These are phyloP conservation scores for Plusia festucae DNA, from an alignment of 2,888 invertebrate genomes.

Conservation along the genomic window DNA sequence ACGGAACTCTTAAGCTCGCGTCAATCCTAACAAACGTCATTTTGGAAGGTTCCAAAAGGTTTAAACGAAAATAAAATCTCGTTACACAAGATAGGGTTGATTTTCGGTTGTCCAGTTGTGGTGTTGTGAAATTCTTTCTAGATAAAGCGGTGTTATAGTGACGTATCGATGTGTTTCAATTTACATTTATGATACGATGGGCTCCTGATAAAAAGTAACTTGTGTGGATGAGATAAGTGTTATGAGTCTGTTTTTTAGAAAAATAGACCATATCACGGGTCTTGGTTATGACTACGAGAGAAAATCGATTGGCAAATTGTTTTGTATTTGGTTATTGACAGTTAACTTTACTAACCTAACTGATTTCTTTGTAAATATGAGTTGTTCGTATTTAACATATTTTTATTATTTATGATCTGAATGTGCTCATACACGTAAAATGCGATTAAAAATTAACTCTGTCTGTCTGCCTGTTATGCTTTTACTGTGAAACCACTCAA, in stretches of 20 bases:
- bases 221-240: not conserved
- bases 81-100: rapidly evolving
- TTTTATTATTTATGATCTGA: too few species aligned
- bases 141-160: slow-evolving; percentile 38
- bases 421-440: too few species aligned
- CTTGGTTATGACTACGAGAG: not conserved
- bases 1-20: slow-evolving; percentile 51
- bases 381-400: too few species aligned
- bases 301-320: not conserved
- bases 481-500: too few species aligned
- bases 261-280: not conserved
- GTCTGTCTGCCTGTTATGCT: too few species aligned
- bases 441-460: too few species aligned
- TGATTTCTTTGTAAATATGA: too few species aligned
- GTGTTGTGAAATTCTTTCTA: slow-evolving; percentile 19
- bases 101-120: not conserved
- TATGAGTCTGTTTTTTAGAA: not conserved
- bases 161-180: slow-evolving; percentile 52
- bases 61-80: slow-evolving; percentile 11
- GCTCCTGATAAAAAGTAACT: slow-evolving; percentile 20
- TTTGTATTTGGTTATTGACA: not conserved
- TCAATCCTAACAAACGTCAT: slow-evolving; percentile 54
- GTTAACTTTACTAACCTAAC: too few species aligned
- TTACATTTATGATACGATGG: slow-evolving; percentile 51
- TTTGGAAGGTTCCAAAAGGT: slow-evolving; percentile 12